Evolutionary conservation across 2,797 vertebrate species (phyloP).

Genomic region (Myotis planiceps): DNA sequence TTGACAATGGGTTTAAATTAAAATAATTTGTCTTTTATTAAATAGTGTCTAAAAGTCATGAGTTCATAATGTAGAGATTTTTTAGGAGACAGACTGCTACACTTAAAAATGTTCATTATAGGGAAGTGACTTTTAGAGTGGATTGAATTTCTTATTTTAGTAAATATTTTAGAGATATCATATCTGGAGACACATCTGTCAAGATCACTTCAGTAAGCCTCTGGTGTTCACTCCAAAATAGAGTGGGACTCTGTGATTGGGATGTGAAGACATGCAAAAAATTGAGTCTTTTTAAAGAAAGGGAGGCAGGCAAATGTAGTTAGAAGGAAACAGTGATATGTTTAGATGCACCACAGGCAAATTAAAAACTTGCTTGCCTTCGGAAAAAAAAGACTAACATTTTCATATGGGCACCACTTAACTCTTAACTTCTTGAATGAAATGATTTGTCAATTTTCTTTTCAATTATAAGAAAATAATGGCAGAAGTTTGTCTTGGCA

Average conservation of each 20-base stretch:
- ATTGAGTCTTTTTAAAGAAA: slow-evolving; percentile 21
- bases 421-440: slow-evolving; percentile 1
- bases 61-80: background rate
- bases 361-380: slow-evolving; percentile 16
- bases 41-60: slow-evolving; percentile 26
- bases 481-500: background rate
- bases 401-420: background rate
- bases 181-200: background rate
- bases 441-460: slow-evolving; percentile 24
- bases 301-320: background rate
- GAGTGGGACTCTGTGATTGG: background rate
- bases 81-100: background rate
- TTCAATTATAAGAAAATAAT: slow-evolving; percentile 53
- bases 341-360: background rate
- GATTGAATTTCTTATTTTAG: slow-evolving; percentile 29
- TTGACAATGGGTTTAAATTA: slow-evolving; percentile 34
- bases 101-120: background rate
- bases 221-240: slow-evolving; percentile 16
- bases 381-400: background rate
- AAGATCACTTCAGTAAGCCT: background rate
- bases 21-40: slow-evolving; percentile 26
- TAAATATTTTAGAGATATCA: slow-evolving; percentile 34
- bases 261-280: background rate
- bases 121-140: background rate
- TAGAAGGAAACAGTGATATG: slow-evolving; percentile 25